phyloP scores from a whole-genome alignment of 2,888 invertebrate species.

The Drosophila atripex region DNA sequence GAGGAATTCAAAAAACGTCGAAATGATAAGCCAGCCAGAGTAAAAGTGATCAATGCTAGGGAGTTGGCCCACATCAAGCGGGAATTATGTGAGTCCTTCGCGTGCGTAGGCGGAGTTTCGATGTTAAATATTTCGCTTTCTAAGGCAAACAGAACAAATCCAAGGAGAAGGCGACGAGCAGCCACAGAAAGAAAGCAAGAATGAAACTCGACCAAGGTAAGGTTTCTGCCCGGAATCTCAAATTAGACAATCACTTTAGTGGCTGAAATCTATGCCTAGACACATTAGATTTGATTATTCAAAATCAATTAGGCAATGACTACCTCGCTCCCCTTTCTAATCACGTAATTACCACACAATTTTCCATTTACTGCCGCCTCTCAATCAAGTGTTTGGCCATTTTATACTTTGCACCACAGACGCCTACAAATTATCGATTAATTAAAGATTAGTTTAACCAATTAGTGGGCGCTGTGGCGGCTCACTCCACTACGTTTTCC shows the following conservation, averaged over 20 bases:
- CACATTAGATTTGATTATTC: neutral
- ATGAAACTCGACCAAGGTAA: slow-evolving; percentile 14
- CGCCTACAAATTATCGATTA: slow-evolving; percentile 25
- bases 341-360: slow-evolving; percentile 3
- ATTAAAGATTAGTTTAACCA: slow-evolving; percentile 32
- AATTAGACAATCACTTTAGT: neutral
- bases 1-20: too few relatives aligned
- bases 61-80: slow-evolving; percentile 3
- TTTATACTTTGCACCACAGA: neutral
- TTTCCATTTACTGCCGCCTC: neutral
- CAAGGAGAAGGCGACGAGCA: neutral
- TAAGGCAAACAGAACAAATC: slow-evolving; percentile 1
- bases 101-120: neutral
- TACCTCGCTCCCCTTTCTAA: neutral
- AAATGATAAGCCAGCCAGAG: neutral
- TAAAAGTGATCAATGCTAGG: neutral
- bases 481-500: slow-evolving; percentile 1
- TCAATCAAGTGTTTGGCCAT: slow-evolving; percentile 2
- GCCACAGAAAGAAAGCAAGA: slow-evolving; percentile 16
- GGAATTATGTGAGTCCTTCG: slow-evolving; percentile 4
- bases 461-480: slow-evolving; percentile 27
- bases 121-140: neutral
- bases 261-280: too few relatives aligned
- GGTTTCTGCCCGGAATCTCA: neutral
- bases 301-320: neutral